Percentiles rank a stretch among this genome's conserved stretches.
These are phyloP conservation scores for Drosophila subquinaria DNA, from an alignment of 2,888 invertebrate species.

Conservation along the genomic window DNA sequence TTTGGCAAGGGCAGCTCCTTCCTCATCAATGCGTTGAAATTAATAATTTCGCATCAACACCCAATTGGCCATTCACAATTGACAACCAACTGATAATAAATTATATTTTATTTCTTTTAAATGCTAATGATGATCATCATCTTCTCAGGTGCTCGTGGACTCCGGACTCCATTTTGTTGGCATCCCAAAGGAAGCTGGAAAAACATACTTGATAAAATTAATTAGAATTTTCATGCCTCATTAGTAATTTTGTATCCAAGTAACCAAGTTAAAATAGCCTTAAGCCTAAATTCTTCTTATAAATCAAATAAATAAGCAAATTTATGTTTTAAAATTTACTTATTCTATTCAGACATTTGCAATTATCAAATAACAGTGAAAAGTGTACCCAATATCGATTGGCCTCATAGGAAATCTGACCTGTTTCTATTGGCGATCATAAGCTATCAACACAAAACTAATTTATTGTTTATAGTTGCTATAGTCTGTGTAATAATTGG, in stretches of 20 bases:
- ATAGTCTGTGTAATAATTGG: slow-evolving; percentile 27
- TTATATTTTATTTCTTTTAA: slow-evolving; percentile 80
- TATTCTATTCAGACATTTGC: neutral
- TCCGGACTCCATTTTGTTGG: slow-evolving; percentile 13
- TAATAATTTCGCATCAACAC: slow-evolving; percentile 78
- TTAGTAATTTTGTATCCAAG: neutral
- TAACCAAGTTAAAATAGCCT: no score
- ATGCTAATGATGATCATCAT: slow-evolving; percentile 67
- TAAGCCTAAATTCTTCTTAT: no score
- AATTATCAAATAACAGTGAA: neutral
- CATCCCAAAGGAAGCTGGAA: neutral
- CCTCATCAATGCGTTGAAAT: slow-evolving; percentile 60
- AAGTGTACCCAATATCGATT: neutral
- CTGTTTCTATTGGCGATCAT: neutral
- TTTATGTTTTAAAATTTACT: neutral
- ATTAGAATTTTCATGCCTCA: neutral
- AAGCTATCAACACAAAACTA: slow-evolving; percentile 1
- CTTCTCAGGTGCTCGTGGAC: slow-evolving; percentile 4
- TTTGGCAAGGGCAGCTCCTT: slow-evolving; percentile 19
- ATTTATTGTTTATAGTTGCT: slow-evolving; percentile 6
- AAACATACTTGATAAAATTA: neutral
- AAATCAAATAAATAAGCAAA: neutral
- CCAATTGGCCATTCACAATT: slow-evolving; percentile 64
- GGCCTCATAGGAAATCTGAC: neutral
- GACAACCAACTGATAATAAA: slow-evolving; percentile 77